A percentile compares a stretch with the other conserved stretches of the same genome.
Conservation (phyloP, 2,113 vertebrate species). For the Anolis carolinensis region DNA sequence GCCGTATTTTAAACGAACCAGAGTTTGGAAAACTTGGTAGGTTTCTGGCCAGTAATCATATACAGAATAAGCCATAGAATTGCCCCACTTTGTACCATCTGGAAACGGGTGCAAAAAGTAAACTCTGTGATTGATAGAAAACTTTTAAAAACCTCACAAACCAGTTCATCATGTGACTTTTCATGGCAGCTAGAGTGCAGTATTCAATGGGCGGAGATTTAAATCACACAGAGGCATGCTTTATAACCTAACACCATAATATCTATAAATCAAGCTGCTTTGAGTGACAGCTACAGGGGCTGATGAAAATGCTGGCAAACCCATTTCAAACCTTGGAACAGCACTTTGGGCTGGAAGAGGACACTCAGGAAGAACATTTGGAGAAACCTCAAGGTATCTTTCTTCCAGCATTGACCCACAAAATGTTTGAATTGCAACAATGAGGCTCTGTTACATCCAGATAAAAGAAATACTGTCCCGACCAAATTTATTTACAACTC, state of each 20-base stretch:
- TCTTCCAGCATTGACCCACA: background rate
- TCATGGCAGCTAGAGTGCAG: background rate
- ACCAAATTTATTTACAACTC: constrained; percentile 22
- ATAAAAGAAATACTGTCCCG: background rate
- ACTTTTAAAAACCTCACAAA: background rate
- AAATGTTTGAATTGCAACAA: constrained; percentile 17
- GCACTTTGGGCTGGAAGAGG: background rate
- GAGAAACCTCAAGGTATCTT: constrained; percentile 28
- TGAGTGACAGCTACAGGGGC: background rate
- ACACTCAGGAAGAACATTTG: constrained; percentile 20
- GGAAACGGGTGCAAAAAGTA: background rate
- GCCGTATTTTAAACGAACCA: too few species aligned
- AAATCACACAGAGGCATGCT: background rate
- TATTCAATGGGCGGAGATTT: background rate
- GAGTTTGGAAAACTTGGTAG: too few species aligned
- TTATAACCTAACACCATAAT: background rate
- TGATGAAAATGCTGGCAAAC: background rate
- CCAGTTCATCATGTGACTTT: background rate
- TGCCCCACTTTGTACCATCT: background rate
- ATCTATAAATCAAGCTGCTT: constrained; percentile 1
- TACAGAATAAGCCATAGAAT: background rate
- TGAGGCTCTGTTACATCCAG: constrained; percentile 2
- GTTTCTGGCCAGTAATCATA: background rate
- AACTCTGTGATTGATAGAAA: background rate
- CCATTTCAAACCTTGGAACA: background rate